Conservation (phyloP, 30 jellyfish, hydroid and myxozoan species). For the Turritopsis rubra region DNA sequence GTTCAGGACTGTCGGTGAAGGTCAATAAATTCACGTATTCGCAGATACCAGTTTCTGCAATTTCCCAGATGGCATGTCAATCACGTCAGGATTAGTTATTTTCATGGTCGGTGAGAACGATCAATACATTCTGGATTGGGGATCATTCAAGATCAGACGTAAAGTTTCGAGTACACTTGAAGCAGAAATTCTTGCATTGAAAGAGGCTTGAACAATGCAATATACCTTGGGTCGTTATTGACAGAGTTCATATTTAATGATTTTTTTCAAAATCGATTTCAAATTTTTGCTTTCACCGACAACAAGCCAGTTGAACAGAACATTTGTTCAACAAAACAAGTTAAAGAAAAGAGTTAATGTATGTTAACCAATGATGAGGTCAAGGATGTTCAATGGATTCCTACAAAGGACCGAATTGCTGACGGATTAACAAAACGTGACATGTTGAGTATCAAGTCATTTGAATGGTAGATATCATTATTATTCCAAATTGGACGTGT, state of each 20-base stretch:
- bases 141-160: slow-evolving; percentile 10
- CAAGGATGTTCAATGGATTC: slow-evolving; percentile 11
- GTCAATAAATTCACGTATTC: not conserved
- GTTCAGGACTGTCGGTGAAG: slow-evolving; percentile 3
- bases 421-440: slow-evolving; percentile 10
- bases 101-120: slow-evolving; percentile 4
- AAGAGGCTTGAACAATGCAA: slow-evolving; percentile 18
- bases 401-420: slow-evolving; percentile 14
- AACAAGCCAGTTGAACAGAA: slow-evolving; percentile 20
- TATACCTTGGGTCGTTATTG: not conserved
- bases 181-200: slow-evolving; percentile 15
- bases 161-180: slow-evolving; percentile 20
- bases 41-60: slow-evolving; percentile 15
- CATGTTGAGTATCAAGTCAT: not conserved
- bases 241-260: not conserved
- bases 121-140: not conserved
- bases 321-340: slow-evolving; percentile 16
- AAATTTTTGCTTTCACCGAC: slow-evolving; percentile 8
- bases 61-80: slow-evolving; percentile 17
- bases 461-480: too few species aligned
- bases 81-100: slow-evolving; percentile 9
- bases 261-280: slow-evolving; percentile 9
- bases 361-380: not conserved
- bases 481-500: too few species aligned
- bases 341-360: slow-evolving; percentile 14